Evolutionary conservation across 2,888 invertebrate species (phyloP).

Genomic region (Himalopsyche japonica): DNA sequence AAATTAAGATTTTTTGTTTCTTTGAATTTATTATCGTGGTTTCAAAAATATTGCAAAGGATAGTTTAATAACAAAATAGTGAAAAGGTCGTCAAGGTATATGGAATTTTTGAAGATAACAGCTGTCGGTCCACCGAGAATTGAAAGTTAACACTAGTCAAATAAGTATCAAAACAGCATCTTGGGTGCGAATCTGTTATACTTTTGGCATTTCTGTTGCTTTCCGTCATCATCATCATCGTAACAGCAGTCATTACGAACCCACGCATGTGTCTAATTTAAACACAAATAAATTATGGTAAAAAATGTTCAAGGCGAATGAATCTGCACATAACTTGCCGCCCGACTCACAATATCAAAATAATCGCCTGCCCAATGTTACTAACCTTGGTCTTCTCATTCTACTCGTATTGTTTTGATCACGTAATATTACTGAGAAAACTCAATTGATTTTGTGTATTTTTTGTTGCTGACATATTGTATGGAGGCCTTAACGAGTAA

Average conservation of each 20-base stretch:
- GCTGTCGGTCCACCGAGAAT: too few relatives aligned
- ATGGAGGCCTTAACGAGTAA: too few relatives aligned
- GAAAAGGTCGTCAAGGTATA: too few relatives aligned
- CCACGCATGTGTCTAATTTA: not conserved
- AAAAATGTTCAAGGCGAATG: not conserved
- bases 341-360: not conserved
- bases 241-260: not conserved
- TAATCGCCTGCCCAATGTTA: not conserved
- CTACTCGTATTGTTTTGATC: not conserved
- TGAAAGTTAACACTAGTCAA: too few relatives aligned
- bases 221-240: not conserved
- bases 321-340: not conserved
- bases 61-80: too few relatives aligned
- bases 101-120: too few relatives aligned
- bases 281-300: not conserved
- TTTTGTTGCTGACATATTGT: too few relatives aligned
- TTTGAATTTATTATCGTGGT: too few relatives aligned
- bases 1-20: too few relatives aligned
- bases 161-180: too few relatives aligned
- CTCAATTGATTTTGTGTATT: too few relatives aligned
- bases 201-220: not conserved
- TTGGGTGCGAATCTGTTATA: not conserved
- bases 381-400: not conserved
- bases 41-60: too few relatives aligned
- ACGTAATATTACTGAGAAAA: not conserved